Evolutionary conservation across 2,888 invertebrate species (phyloP), one percentile per base, ranked within the genome.

Genomic region (Alitta virens): DNA sequence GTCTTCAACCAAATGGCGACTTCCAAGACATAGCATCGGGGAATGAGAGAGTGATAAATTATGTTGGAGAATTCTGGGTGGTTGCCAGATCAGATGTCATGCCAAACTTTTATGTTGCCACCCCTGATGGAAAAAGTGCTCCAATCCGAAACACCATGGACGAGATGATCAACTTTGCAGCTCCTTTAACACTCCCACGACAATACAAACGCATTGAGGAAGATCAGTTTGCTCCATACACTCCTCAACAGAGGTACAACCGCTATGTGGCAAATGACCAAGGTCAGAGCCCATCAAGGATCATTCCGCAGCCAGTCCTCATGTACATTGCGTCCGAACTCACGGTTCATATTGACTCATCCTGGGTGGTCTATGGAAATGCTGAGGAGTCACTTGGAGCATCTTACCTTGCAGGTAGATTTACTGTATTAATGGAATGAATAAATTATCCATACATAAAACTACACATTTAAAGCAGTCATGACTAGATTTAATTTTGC

Each of bases 61-160:
- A 68, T 24, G 55, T 64, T 50, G 56, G 66, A 1, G 57, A 53
- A 5, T 65, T 66, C 23, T 71, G 67, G 50, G 67, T 68, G 25
- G 67, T 71, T 12, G 54, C 70, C 0, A 66, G 67, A 14, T 71
- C 74, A 0, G 73, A 73, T 59, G 64, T 66, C 2, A 65, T 71
- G 60, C 75, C 75, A 1, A 70, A 72, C 56, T 75, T 74, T 72
- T 75, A 71, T 54, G 63, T 75, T 0, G 60, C 64, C 12, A 63
- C 66, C 0, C 56, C 58, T 1, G 66, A 65, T 7, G 52, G 68
- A 2, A 58, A 65, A 42, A 66, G 72, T 1, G 63, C 67, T 26
- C 62, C 70, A 2, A 54, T 75, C 0, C 52, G 33, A 3, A 72
- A 65, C 53, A 75, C 75, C 1, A 64, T 62, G 1, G 71, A 69